Evolutionary conservation across 2,113 vertebrate genomes (phyloP).

Genomic region (Vanacampus margaritifer): DNA sequence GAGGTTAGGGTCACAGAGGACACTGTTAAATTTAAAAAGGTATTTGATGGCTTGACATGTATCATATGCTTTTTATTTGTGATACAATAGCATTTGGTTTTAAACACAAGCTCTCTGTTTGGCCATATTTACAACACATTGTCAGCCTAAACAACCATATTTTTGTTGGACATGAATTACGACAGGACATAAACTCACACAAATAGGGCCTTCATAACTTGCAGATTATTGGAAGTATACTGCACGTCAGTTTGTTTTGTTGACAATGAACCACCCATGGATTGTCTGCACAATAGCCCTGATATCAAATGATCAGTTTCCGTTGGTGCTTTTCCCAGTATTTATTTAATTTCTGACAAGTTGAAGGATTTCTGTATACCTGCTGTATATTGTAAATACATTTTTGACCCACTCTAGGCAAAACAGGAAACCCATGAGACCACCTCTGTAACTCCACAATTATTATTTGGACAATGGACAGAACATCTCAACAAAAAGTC

Average conservation of each 20-base stretch:
- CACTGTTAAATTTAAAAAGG: conserved; percentile 12
- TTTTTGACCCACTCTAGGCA: conserved; percentile 27
- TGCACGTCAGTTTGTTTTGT: conserved; percentile 38
- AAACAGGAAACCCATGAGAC: conserved; percentile 42
- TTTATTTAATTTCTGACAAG: conserved; percentile 43
- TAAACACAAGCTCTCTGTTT: conserved; percentile 39
- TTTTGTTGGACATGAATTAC: conserved; percentile 49
- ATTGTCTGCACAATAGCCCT: conserved; percentile 24
- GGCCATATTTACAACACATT: conserved; percentile 30
- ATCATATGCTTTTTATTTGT: conserved; percentile 27
- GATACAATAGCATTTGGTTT: conserved; percentile 7
- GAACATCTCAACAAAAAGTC: conserved; percentile 38
- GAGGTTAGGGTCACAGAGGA: conserved; percentile 12
- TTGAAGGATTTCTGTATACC: conserved; percentile 34
- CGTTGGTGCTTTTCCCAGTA: conserved; percentile 31
- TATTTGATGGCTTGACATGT: conserved; percentile 12
- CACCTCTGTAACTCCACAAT: conserved; percentile 7
- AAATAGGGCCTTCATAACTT: conserved; percentile 48
- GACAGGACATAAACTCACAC: conserved; percentile 41
- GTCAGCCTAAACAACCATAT: conserved; percentile 46
- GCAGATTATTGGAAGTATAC: conserved; percentile 36
- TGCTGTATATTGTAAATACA: conserved; percentile 12
- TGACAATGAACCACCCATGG: conserved; percentile 38
- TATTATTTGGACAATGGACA: conserved; percentile 41
- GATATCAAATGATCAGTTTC: conserved; percentile 32